These are phyloP conservation scores for Pangasius sanitwongsei DNA, from an alignment of 2,797 vertebrate species.

Conservation along the genomic window DNA sequence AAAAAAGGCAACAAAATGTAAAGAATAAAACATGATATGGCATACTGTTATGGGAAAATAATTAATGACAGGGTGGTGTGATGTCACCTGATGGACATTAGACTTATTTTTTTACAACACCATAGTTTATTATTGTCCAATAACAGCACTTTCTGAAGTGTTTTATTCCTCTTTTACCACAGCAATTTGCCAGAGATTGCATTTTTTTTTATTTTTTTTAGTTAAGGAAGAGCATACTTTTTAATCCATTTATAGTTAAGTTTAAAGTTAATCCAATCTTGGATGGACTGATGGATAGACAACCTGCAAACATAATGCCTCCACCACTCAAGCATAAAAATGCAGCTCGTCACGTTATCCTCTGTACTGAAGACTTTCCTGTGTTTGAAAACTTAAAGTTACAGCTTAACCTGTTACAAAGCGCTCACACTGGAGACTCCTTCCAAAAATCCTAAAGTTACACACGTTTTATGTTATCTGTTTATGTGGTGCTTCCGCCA, in stretches of 20 bases:
- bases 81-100: neutral
- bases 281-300: neutral
- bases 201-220: neutral
- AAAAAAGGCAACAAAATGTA: neutral
- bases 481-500: neutral
- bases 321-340: no score
- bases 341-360: no score
- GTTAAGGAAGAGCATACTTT: neutral
- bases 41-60: neutral
- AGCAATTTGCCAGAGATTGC: neutral
- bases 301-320: no score
- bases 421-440: neutral
- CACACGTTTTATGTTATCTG: neutral
- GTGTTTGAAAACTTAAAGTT: no score
- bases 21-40: neutral
- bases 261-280: neutral
- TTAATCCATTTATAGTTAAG: neutral
- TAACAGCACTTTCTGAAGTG: neutral
- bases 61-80: neutral
- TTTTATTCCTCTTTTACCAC: neutral
- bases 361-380: no score
- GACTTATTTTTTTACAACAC: neutral
- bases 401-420: no score
- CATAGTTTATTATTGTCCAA: neutral
- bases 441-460: neutral